Evolutionary conservation across 2,888 invertebrate genomes (phyloP), one percentile per base, ranked within the genome.

Genomic region (Agriotes lineatus): DNA sequence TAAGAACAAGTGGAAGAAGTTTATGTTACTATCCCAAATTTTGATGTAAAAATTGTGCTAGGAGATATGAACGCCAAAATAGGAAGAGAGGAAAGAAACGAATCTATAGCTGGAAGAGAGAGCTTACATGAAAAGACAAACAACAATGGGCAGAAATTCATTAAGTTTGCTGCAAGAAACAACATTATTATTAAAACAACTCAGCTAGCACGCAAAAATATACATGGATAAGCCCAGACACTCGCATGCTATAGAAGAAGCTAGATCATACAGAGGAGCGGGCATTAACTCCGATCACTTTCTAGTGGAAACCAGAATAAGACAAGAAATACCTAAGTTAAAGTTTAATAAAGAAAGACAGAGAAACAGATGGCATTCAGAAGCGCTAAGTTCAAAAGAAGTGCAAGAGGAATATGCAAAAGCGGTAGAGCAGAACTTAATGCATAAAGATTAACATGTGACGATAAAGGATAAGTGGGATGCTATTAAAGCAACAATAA

Each of bases 201-300:
- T 6, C 37, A 37, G 12, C 37, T 37, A 2, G n/a, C 5, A n/a
- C 37, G 7, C 7, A 25, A 25, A 7, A 25, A 25, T 25, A 25
- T 25, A 25, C 25, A 60, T 9, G 20, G 70, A 54, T 39, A 62
- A 70, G 30, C 22, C 12, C n/a, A 9, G 45, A 59, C 52, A 63
- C 18, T 25, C 19, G 14, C 12, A 22, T 12, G 25, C 25, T 14
- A 52, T 70, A 42, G 48, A 62, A 63, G 61, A 70, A 2, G 37
- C 37, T 2, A 48, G 63, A 63, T 59, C 58, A 12, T 59, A 56
- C 30, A 72, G 68, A 58, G 69, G 63, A 33, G 42, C 64, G 9
- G 67, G 68, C 22, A 39, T 58, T 4, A 67, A 61, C 45, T 68
- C 72, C 1, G 67, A 72, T 39, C 68, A 72, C 64, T 68, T 62